Evolutionary conservation across 2,113 vertebrate species (phyloP).

Genomic region (Cyrtonyx montezumae): DNA sequence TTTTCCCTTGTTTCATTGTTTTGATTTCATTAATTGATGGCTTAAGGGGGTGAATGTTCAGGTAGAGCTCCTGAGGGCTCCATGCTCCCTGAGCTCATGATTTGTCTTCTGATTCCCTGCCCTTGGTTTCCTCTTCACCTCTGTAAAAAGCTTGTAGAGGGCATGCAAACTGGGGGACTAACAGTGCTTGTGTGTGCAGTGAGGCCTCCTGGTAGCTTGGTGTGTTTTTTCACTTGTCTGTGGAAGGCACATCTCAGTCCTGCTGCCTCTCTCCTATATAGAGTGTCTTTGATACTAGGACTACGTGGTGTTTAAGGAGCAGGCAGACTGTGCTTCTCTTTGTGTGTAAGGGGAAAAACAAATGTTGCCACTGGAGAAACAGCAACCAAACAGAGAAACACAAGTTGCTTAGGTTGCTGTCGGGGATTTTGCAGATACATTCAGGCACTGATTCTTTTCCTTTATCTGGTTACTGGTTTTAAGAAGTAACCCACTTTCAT

Average conservation of each 20-base stretch:
- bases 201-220: not conserved
- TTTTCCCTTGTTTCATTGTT: not conserved
- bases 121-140: not conserved
- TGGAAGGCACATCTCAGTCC: not conserved
- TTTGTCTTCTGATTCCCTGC: not conserved
- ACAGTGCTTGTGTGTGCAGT: not conserved
- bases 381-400: not conserved
- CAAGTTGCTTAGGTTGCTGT: not conserved
- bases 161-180: fast-evolving
- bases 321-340: not conserved
- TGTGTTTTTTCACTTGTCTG: not conserved
- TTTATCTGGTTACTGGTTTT: not conserved
- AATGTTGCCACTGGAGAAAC: not conserved
- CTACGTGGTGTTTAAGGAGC: not conserved
- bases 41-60: not conserved
- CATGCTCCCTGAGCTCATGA: fast-evolving
- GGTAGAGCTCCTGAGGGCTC: not conserved
- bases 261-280: not conserved
- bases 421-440: not conserved
- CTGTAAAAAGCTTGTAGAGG: not conserved
- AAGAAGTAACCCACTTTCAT: not conserved
- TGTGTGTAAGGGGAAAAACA: not conserved
- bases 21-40: not conserved
- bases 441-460: not conserved
- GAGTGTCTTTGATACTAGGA: not conserved